Base-by-base conservation (phyloP, 2,888 invertebrate genomes). In the Agriotes lineatus region DNA sequence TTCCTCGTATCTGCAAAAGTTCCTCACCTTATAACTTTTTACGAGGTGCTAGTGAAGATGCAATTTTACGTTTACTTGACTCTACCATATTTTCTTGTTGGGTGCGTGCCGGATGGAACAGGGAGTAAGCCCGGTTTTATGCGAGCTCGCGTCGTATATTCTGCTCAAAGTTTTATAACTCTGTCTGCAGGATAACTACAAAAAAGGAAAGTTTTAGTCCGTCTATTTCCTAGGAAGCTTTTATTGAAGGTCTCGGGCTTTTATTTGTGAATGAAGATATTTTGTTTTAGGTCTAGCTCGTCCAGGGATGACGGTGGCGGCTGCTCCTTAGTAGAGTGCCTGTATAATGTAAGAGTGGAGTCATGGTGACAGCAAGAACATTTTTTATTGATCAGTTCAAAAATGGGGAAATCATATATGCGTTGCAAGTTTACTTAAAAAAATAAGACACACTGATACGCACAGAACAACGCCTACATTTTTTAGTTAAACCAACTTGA, bases 21-120 rank as follows among this genome's bases (percentile, higher is more conserved):
- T 67, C 52, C 60, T 56, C 64, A 70, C 66, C 69, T 66, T 70
- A 70, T 70, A 70, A 70, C 65, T 73, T 75, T 73, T 75, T 75
- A 75, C 70, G 72, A 72, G 73, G 72, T 73, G 73, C 70, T 71
- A 69, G 73, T 72, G 63, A 68, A 75, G 72, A 73, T 75, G 75
- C 71, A 75, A 74, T 73, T 73, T 74, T 72, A 72, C 73, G 72
- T 72, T 73, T 68, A 71, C 70, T 70, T 69, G 68, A 69, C 73
- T 72, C 64, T 56, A 67, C 71, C 69, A 74, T 74, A 74, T 72
- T 73, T 74, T 70, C 74, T 73, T 70, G 71, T 73, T 73, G 74
- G 72, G 61, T 70, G 69, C 69, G 69, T 70, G 61, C 66, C 66
- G 65, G 69, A 62, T 70, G 56, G 54, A 68, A 68, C 68, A 62